These are phyloP conservation scores for Epizoanthus rinbou DNA, from an alignment of 92 coral and sea anemone species.

Conservation along the genomic window DNA sequence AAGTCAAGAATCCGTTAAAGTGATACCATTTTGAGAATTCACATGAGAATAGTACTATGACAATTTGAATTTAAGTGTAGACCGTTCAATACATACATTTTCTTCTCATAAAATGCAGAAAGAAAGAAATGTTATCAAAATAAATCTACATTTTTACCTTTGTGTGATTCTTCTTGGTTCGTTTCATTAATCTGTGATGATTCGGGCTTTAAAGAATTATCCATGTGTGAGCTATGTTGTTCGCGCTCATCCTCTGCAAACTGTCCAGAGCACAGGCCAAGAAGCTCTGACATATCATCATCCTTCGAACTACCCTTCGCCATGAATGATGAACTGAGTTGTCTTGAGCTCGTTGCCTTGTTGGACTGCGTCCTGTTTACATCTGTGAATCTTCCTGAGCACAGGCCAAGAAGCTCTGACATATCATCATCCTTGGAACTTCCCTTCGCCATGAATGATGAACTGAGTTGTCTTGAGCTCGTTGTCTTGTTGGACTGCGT, in stretches of 20 bases:
- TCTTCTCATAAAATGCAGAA: no score
- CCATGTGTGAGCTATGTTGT: neutral
- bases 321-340: neutral
- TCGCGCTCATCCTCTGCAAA: constrained; percentile 20
- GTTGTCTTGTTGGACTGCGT: constrained; percentile 11
- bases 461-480: neutral
- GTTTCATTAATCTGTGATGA: no score
- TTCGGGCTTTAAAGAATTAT: neutral
- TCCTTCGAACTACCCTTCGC: constrained; percentile 38
- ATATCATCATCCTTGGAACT: constrained; percentile 46
- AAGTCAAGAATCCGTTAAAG: no score
- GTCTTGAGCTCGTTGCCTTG: constrained; percentile 8
- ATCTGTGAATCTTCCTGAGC: constrained; percentile 53
- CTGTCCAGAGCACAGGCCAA: constrained; percentile 81
- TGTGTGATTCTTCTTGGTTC: no score
- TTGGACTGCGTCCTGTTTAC: neutral
- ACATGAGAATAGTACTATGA: no score
- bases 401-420: constrained; percentile 76
- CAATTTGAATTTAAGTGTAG: no score
- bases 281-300: constrained; percentile 64
- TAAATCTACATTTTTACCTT: no score
- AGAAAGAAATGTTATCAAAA: no score
- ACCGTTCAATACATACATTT: no score
- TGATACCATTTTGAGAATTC: no score
- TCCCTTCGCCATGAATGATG: constrained; percentile 11